Evolutionary conservation across 2,797 vertebrate genomes (phyloP).

Genomic region (Neostethus bicornis): DNA sequence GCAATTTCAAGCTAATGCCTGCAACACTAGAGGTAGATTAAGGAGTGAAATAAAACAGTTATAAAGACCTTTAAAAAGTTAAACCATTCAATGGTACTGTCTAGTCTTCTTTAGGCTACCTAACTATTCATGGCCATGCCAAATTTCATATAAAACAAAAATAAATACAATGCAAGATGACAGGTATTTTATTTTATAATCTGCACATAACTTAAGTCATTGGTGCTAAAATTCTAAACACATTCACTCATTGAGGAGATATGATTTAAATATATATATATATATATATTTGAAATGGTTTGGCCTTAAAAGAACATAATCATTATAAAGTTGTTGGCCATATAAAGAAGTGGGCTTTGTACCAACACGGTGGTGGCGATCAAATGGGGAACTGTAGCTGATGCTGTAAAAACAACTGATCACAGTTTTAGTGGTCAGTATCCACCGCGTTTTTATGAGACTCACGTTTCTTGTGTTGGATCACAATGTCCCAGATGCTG

Average conservation of each 20-base stretch:
- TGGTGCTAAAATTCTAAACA: no score
- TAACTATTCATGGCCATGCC: neutral
- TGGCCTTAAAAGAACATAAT: neutral
- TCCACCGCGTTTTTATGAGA: constrained; percentile 6
- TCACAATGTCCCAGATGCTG: constrained; percentile 97
- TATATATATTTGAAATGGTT: no score
- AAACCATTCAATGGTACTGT: neutral
- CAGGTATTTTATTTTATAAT: neutral
- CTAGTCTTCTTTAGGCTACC: neutral
- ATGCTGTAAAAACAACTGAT: neutral
- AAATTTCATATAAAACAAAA: neutral
- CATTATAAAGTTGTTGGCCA: neutral
- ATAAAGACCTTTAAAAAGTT: neutral
- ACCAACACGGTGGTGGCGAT: neutral
- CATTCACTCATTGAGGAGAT: no score
- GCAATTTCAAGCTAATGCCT: no score
- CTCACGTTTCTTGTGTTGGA: constrained; percentile 92
- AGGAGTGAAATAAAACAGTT: no score
- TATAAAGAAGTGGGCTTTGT: neutral
- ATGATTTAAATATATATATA: no score
- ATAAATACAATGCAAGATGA: neutral
- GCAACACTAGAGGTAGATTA: no score
- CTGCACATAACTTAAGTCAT: neutral
- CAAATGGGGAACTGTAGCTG: neutral
- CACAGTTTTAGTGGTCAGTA: neutral